Conservation (phyloP, 1,140 invertebrate species). For the Ceratosolen solmsi region DNA sequence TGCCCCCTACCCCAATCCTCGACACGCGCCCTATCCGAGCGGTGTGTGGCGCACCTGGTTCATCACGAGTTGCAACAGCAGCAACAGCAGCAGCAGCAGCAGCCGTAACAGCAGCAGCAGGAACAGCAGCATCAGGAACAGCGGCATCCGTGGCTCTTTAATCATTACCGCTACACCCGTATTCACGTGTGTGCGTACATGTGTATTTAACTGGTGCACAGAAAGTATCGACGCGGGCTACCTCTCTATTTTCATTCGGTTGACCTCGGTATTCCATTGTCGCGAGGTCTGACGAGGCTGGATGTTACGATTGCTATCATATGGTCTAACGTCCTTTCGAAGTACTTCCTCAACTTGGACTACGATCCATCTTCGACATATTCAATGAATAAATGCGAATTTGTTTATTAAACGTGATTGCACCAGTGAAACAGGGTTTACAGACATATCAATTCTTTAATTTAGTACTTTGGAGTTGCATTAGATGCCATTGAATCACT, state of each 20-base stretch:
- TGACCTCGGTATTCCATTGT: conserved; percentile 35
- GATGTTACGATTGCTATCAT: background rate
- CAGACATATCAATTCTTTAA: too few relatives aligned
- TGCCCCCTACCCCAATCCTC: conserved; percentile 68
- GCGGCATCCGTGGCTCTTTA: conserved; percentile 46
- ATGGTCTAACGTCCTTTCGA: conserved; percentile 9
- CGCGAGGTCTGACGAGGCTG: background rate
- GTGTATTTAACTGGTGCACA: conserved; percentile 13
- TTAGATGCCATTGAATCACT: too few relatives aligned
- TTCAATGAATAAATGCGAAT: too few relatives aligned
- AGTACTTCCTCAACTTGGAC: too few relatives aligned
- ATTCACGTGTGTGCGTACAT: background rate
- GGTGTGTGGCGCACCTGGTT: conserved; percentile 67
- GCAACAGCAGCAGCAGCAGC: conserved; percentile 35
- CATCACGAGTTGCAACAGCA: conserved; percentile 55
- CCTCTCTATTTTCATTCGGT: conserved; percentile 38
- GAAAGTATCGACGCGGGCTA: conserved; percentile 30
- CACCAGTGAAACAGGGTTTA: too few relatives aligned
- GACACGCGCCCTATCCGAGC: conserved; percentile 70
- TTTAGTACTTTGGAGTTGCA: too few relatives aligned
- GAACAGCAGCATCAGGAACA: background rate
- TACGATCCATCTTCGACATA: too few relatives aligned
- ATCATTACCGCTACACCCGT: conserved; percentile 42
- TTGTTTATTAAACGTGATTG: too few relatives aligned
- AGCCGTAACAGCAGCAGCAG: conserved; percentile 37